Evolutionary conservation across 92 coral and sea anemone genomes (phyloP).

Genomic region (Blastomussa wellsi): DNA sequence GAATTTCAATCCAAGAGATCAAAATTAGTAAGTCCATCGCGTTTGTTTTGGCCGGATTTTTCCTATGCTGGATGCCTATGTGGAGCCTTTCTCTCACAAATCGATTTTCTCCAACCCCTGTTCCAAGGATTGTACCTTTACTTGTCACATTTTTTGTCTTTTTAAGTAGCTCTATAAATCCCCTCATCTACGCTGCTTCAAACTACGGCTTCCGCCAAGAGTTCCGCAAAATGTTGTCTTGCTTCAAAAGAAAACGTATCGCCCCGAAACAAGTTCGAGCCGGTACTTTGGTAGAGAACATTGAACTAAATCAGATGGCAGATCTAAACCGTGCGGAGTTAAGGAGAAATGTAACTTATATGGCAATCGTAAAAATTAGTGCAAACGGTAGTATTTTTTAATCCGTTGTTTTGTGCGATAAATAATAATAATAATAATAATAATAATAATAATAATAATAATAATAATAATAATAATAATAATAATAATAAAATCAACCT

Average conservation of each 20-base stretch:
- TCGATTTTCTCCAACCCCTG: constrained; percentile 16
- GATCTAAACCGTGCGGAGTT: not conserved
- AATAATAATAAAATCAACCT: too few species aligned
- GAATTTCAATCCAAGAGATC: constrained; percentile 24
- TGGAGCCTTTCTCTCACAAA: constrained; percentile 33
- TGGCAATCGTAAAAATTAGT: constrained; percentile 3
- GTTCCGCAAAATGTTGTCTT: constrained; percentile 29
- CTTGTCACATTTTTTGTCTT: constrained; percentile 31
- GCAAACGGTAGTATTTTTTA: not conserved
- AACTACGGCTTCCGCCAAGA: constrained; percentile 31
- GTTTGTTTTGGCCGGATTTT: constrained; percentile 17
- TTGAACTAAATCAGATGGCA: not conserved
- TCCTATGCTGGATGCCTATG: constrained; percentile 39
- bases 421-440: too few species aligned
- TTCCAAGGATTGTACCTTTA: constrained; percentile 7
- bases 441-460: too few species aligned
- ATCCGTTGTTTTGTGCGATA: too few species aligned
- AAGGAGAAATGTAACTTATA: constrained; percentile 1
- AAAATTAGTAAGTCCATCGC: constrained; percentile 28
- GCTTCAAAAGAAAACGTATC: constrained; percentile 1
- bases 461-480: too few species aligned
- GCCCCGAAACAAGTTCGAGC: not conserved
- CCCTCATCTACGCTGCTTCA: constrained; percentile 32
- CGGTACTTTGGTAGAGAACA: not conserved
- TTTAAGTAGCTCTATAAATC: constrained; percentile 37